Conservation (phyloP, 1,140 invertebrate genomes). For the Chlorops oryzae region DNA sequence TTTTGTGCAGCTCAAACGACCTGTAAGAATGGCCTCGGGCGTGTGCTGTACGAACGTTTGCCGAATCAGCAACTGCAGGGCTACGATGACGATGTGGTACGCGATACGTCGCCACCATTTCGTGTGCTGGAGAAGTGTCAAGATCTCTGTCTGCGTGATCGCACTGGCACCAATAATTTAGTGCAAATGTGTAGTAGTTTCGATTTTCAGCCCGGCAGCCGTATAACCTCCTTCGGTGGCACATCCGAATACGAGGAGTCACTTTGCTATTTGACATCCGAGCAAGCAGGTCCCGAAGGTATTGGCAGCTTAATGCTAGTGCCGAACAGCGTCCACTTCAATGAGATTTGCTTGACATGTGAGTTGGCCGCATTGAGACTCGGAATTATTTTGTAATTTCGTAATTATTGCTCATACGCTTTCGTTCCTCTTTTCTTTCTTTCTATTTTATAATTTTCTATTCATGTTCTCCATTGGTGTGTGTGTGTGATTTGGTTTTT, state of each 20-base stretch:
- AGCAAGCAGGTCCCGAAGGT: constrained; percentile 77
- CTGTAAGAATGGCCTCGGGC: constrained; percentile 79
- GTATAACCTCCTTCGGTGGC: constrained; percentile 72
- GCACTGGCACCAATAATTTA: constrained; percentile 71
- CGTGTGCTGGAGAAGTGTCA: constrained; percentile 80
- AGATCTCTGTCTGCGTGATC: constrained; percentile 75
- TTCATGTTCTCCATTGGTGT: too few species aligned
- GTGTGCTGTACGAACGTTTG: constrained; percentile 80
- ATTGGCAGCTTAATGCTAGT: constrained; percentile 78
- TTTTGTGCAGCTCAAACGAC: constrained; percentile 62
- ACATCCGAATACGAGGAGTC: constrained; percentile 83
- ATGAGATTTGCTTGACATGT: constrained; percentile 84
- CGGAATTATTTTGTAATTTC: not conserved
- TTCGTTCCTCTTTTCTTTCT: not conserved
- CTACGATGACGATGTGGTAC: constrained; percentile 80
- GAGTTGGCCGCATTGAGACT: too few species aligned
- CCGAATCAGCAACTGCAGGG: constrained; percentile 83
- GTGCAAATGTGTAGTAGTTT: constrained; percentile 77
- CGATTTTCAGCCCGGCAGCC: constrained; percentile 81
- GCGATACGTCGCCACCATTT: constrained; percentile 75
- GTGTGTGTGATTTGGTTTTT: too few species aligned
- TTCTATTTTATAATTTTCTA: not conserved
- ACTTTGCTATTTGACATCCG: constrained; percentile 78
- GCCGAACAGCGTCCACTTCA: constrained; percentile 80
- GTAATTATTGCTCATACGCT: not conserved